Evolutionary conservation across 2,888 invertebrate genomes (phyloP), one percentile per base, ranked within the genome.

Genomic region (Andrena hattorfiana): DNA sequence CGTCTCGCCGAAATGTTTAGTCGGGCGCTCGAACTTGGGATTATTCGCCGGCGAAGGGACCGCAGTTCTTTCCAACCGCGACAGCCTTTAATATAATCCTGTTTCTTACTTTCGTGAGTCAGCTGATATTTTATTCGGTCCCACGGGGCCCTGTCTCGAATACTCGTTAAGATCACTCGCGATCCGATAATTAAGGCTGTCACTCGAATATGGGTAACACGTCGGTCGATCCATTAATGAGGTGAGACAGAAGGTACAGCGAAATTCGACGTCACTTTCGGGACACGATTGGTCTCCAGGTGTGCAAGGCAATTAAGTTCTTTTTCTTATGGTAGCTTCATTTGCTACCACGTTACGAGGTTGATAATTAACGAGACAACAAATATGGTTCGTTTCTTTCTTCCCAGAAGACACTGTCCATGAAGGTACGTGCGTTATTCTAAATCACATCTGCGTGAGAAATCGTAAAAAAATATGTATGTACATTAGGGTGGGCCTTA

Each of bases 301-400:
- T 80, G 81, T 49, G 54, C 23, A 48, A 28, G 48, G 72, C 80
- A 81, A 81, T 83, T 83, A 83, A 83, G 83, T 26, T 26, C 10
- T 4, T 56, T 26, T 69, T 70, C 70, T 72, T 77, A 48, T 68
- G 49, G 67, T 49, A 42, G 64, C 49, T 70, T 68, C 63, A 69
- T 73, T 71, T 30, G 83, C 67, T 72, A 83, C 73, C 77, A 70
- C 70, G 73, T 83, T 66, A 70, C 82, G 23, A 64, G 16, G 30
- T 35, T 67, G 70, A 84, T 84, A 84, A 83, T 83, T 83, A 84
- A 71, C 78, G 59, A 83, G 73, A 59, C 62, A 83, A 83, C 77
- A 74, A 84, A 77, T 77, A 83, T 78, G 83, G 75, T 78, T 84
- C 77, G 83, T 71, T 67, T 73, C 77, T 83, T 71, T 84, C 71